A percentile compares a stretch with the other conserved stretches of the same genome.
Conservation (phyloP, 2,888 invertebrate species). For the Amiota communis region DNA sequence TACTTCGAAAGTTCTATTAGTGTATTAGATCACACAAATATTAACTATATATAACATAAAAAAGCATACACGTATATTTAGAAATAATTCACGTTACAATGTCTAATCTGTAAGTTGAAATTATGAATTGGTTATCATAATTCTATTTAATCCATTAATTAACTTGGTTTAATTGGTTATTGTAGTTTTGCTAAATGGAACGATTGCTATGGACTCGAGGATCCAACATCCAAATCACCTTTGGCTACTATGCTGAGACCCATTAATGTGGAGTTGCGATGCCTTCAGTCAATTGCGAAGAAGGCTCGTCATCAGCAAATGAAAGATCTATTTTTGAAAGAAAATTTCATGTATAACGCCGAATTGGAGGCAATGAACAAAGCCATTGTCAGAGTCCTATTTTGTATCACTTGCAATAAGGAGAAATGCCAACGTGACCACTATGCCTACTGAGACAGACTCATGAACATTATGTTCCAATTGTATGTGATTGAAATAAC, state of each 20-base stretch:
- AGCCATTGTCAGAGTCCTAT: not conserved
- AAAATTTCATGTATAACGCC: not conserved
- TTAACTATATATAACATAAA: not conserved
- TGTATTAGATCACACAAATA: not conserved
- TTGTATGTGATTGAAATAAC: too few species aligned
- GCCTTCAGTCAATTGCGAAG: not conserved
- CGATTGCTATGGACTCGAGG: constrained; percentile 1
- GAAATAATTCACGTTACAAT: not conserved
- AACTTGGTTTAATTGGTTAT: not conserved
- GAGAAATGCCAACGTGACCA: not conserved
- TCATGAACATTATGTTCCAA: too few species aligned
- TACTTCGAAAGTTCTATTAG: too few species aligned
- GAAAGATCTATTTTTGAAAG: not conserved
- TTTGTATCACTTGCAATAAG: not conserved
- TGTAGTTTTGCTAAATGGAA: constrained; percentile 11
- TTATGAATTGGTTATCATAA: too few species aligned
- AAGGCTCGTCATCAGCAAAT: constrained; percentile 1
- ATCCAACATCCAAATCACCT: not conserved
- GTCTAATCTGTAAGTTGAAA: constrained; percentile 17
- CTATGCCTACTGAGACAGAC: not conserved
- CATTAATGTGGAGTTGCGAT: not conserved
- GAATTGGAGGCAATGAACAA: constrained; percentile 5
- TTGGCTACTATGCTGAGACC: not conserved
- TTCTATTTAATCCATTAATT: not conserved
- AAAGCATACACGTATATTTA: not conserved